Evolutionary conservation across 1,140 invertebrate species (phyloP).

Genomic region (Drosophila parabipectinata): DNA sequence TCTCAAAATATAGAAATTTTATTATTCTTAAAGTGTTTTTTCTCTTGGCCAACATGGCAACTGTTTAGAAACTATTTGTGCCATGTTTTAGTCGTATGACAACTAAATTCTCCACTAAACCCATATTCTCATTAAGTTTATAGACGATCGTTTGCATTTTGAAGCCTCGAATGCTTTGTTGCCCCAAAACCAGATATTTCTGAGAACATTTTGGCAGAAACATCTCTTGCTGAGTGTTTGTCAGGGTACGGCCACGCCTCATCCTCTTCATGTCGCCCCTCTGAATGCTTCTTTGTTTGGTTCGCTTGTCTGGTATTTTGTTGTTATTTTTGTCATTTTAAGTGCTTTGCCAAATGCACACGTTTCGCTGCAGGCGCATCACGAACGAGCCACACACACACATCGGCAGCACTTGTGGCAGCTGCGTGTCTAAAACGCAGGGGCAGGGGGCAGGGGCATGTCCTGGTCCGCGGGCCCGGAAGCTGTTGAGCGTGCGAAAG

Average conservation of each 20-base stretch:
- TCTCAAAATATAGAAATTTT: too few relatives aligned
- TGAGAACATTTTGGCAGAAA: slow-evolving; percentile 32
- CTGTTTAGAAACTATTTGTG: too few relatives aligned
- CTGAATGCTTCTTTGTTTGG: slow-evolving; percentile 35
- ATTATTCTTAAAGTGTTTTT: too few relatives aligned
- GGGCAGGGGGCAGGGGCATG: slow-evolving; percentile 20
- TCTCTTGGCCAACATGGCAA: too few relatives aligned
- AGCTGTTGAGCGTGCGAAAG: slow-evolving; percentile 61
- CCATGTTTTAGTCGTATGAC: too few relatives aligned
- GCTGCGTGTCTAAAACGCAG: not conserved
- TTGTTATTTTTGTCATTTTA: slow-evolving; percentile 70
- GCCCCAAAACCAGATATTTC: slow-evolving; percentile 6
- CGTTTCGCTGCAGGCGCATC: slow-evolving; percentile 55
- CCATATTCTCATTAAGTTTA: not conserved
- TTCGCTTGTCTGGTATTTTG: slow-evolving; percentile 33
- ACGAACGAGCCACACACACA: slow-evolving; percentile 37
- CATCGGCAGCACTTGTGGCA: slow-evolving; percentile 31
- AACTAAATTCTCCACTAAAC: not conserved
- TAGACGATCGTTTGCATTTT: slow-evolving; percentile 2
- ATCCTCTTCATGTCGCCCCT: not conserved
- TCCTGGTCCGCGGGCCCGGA: slow-evolving; percentile 44
- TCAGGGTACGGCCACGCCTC: slow-evolving; percentile 9
- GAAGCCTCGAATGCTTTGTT: not conserved
- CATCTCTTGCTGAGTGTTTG: slow-evolving; percentile 28
- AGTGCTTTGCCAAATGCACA: slow-evolving; percentile 68